Base-by-base conservation (phyloP, 2,888 invertebrate genomes). In the Crematogaster levior region DNA sequence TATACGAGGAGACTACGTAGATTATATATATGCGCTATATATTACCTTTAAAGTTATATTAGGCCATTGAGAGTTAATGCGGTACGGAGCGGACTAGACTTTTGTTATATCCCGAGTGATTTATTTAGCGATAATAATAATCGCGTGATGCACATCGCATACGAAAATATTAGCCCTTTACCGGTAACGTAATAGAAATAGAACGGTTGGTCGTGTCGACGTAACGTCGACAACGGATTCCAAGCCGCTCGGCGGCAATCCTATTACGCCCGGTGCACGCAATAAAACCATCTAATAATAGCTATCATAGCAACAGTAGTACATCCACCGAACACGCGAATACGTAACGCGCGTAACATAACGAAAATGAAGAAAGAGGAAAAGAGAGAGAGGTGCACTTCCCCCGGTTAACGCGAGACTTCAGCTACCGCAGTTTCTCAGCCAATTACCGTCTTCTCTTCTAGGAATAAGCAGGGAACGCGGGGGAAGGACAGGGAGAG, bases 391-490 rank as follows among this genome's bases (percentile, higher is more conserved):
- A 12, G 3, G 10, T 7, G 34, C 27, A 46, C n/a, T 21, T 43
- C 15, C 21, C 15, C 46, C 56, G 72, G 77, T 72, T 79, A 79
- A 79, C 53, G 77, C 77, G 72, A 72, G 77, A 70, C 77, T 72
- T 79, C n/a, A 72, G 34, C 72, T 56, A 56, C 77, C 43, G 86
- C 83, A 82, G 83, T 83, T 81, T 83, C 81, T 81, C 81, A 83
- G 63, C 72, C 77, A 83, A 81, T 81, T 83, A 83, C 81, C 63
- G 72, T 79, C 77, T 43, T 56, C 43, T 79, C 56, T 70, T 72
- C 56, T 34, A 72, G 30, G 53, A 68, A 68, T 12, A 12, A 75
- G 34, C 82, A 63, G 18, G 27, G 27, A 18, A 48, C 6, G 58
- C 34, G 9, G 65, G 10, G 27, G 12, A 12, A 4, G 15, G 43